Conservation (phyloP, 2,888 invertebrate genomes). For the Allygus modestus region DNA sequence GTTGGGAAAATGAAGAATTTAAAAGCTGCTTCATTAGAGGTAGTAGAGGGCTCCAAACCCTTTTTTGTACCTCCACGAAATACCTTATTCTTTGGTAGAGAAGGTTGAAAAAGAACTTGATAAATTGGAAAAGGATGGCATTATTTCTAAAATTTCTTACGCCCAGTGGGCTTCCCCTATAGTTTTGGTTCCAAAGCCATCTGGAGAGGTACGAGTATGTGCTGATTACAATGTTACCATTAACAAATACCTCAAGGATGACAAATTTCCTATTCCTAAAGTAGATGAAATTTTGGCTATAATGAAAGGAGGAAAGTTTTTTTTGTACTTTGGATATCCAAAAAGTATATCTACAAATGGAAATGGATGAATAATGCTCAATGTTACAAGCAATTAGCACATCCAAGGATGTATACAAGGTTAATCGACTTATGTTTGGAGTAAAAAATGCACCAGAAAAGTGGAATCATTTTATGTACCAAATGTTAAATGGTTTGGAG, state of each 20-base stretch:
- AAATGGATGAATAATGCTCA: not conserved
- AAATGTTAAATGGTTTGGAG: not conserved
- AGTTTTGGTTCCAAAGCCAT: not conserved
- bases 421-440: conserved; percentile 9
- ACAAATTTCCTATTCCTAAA: not conserved
- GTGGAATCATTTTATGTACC: not conserved
- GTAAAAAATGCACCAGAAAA: not conserved
- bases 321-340: not conserved
- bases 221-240: conserved; percentile 68
- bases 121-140: not conserved
- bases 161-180: not conserved
- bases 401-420: not conserved
- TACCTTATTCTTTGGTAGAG: not conserved
- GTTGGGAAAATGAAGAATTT: too few species aligned
- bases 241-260: not conserved
- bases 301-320: not conserved
- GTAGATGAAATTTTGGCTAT: not conserved
- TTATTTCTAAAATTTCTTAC: not conserved
- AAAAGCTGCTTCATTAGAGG: too few species aligned
- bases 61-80: too few species aligned
- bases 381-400: not conserved
- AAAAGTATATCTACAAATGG: not conserved
- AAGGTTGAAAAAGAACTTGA: not conserved
- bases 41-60: too few species aligned
- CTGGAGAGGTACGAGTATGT: not conserved